A percentile compares a stretch with the other conserved stretches of the same genome.
phyloP scores from a whole-genome alignment of 2,888 invertebrate species.

The Conomelus anceps region DNA sequence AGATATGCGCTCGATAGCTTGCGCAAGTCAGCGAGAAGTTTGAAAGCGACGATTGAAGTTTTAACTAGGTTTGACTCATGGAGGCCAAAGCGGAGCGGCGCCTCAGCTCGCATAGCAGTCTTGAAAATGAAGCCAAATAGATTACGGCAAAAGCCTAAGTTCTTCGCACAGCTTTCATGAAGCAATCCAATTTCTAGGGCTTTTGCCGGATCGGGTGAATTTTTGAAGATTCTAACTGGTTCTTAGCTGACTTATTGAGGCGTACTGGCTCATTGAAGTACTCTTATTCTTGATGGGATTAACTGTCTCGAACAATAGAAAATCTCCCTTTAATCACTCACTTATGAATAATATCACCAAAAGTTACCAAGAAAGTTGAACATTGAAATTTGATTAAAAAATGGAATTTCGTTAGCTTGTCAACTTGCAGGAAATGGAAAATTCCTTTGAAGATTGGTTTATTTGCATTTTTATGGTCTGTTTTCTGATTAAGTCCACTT shows the following conservation, averaged over 20 bases:
- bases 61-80: neutral
- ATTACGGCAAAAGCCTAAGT: neutral
- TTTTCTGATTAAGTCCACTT: no score
- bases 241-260: neutral
- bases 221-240: neutral
- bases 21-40: neutral
- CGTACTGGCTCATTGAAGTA: neutral
- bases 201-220: neutral
- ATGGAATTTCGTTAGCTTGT: no score
- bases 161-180: neutral
- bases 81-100: neutral
- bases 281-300: neutral
- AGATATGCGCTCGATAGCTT: neutral
- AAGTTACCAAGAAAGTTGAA: no score
- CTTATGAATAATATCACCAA: no score
- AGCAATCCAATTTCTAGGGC: neutral
- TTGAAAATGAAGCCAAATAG: neutral
- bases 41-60: slow-evolving; percentile 1
- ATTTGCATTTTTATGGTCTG: no score
- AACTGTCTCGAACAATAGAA: neutral
- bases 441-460: no score
- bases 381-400: no score
- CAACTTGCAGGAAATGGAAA: no score
- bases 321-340: neutral
- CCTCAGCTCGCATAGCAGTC: neutral